Percentiles rank a stretch among this genome's conserved stretches.
These are phyloP conservation scores for Eriosoma lanigerum DNA, from an alignment of 1,140 invertebrate species.

Conservation along the genomic window DNA sequence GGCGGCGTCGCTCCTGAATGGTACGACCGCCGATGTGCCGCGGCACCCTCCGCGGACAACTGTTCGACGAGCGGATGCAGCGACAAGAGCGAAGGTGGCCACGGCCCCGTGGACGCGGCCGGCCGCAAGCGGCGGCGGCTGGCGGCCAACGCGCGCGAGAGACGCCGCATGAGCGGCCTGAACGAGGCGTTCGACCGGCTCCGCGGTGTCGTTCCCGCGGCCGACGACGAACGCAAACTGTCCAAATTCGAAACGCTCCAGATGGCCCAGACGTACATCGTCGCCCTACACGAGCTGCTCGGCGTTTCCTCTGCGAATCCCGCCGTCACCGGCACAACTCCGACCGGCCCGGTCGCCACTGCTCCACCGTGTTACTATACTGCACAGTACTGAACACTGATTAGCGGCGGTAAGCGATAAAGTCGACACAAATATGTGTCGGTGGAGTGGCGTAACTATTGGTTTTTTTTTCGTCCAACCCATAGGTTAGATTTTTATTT, in stretches of 20 bases:
- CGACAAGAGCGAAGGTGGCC: background rate
- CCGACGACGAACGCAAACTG: slow-evolving; percentile 80
- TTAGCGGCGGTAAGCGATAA: background rate
- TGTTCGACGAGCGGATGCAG: background rate
- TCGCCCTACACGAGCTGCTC: slow-evolving; percentile 75
- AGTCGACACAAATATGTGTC: background rate
- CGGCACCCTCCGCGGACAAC: background rate
- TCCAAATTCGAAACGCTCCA: slow-evolving; percentile 97
- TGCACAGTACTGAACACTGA: too few relatives aligned
- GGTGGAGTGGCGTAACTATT: background rate
- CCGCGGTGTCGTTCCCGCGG: slow-evolving; percentile 83
- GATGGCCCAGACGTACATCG: slow-evolving; percentile 96
- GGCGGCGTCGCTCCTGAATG: background rate
- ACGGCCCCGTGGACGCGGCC: background rate
- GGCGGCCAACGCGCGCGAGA: slow-evolving; percentile 89
- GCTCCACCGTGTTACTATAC: background rate
- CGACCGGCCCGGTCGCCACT: background rate
- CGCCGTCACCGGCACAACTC: background rate
- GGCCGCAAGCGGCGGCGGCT: slow-evolving; percentile 65
- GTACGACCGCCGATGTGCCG: too few relatives aligned
- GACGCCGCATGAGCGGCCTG: slow-evolving; percentile 90
- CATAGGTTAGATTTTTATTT: too few relatives aligned
- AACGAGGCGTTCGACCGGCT: slow-evolving; percentile 92
- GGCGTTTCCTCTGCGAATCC: too few relatives aligned
- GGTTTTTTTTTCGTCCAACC: too few relatives aligned